Evolutionary conservation across 2,888 invertebrate species (phyloP).

Genomic region (Idaea biselata): DNA sequence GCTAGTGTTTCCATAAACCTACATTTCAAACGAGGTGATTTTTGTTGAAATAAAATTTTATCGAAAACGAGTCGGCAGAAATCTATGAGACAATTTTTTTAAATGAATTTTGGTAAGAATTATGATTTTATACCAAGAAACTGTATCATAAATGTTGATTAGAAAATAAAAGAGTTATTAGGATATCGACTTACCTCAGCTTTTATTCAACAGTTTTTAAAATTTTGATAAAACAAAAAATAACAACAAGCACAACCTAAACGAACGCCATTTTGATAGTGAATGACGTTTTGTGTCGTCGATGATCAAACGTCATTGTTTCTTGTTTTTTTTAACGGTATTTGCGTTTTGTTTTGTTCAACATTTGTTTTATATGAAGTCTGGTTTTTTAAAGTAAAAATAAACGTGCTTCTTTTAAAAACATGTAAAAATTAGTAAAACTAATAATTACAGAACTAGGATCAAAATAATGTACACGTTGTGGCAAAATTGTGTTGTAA

Average conservation of each 20-base stretch:
- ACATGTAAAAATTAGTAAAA: not conserved
- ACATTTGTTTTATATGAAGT: not conserved
- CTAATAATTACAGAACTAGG: not conserved
- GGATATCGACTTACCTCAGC: constrained; percentile 53
- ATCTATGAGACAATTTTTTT: not conserved
- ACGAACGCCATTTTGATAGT: constrained; percentile 70
- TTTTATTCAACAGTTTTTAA: constrained; percentile 62
- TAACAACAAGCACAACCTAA: constrained; percentile 63
- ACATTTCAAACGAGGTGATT: too few relatives aligned
- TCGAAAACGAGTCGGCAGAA: not conserved
- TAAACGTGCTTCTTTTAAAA: not conserved
- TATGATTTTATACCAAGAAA: not conserved
- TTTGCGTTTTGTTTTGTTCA: constrained; percentile 35
- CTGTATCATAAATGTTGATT: not conserved
- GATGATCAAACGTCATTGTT: constrained; percentile 8
- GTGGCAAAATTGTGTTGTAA: too few relatives aligned
- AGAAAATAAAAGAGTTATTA: constrained; percentile 1
- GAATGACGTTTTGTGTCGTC: constrained; percentile 30
- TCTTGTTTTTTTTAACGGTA: constrained; percentile 24
- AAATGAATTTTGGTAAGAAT: not conserved
- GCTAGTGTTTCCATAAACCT: too few relatives aligned
- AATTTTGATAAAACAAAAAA: constrained; percentile 58
- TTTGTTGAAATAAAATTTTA: not conserved
- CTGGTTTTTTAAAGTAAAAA: not conserved
- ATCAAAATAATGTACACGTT: not conserved